Evolutionary conservation across 2,113 vertebrate species (phyloP), one percentile per base, ranked within the genome.

Genomic region (Helogale parvula): DNA sequence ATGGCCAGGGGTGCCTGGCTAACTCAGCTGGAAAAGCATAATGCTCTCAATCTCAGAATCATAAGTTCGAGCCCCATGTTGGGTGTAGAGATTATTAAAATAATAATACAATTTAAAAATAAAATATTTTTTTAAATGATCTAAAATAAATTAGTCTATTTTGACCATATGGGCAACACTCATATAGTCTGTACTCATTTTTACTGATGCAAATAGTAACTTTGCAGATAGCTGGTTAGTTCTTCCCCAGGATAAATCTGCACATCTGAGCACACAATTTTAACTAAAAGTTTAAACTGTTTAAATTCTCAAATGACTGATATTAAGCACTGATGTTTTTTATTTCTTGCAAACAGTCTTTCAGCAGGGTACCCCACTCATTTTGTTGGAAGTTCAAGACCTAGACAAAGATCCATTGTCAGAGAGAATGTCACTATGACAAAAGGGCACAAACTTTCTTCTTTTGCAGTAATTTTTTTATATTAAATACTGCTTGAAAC

Each of bases 321-420:
- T 35, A 92, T 23, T 54, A 77, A 92, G 50, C 33, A 86, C 0
- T n/a, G 27, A 54, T 31, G 45, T 81, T 81, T 31, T 80, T 90
- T 47, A 47, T 47, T 45, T 74, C 41, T 69, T 60, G 65, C 87
- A 91, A 97, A 90, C 57, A 8, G 25, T 35, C 50, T 86, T 83
- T 23, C 52, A 82, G 41, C 13, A 69, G 25, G 54, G 41, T 50
- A 97, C 52, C 80, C 66, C 33, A 88, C 31, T 31, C 27, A 83
- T 69, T 87, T 68, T 71, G 69, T 91, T 72, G 45, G 38, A 95
- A 94, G 90, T 45, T 90, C 71, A 93, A 90, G 52, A 81, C 29
- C 79, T n/a, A 92, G 7, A 98, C 81, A 96, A 95, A 97, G 93
- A 87, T 47, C 54, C 72, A 76, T 17, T 94, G 47, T 89, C 81